Evolutionary conservation across 2,113 vertebrate species (phyloP).

Genomic region (Phoxinus phoxinus): DNA sequence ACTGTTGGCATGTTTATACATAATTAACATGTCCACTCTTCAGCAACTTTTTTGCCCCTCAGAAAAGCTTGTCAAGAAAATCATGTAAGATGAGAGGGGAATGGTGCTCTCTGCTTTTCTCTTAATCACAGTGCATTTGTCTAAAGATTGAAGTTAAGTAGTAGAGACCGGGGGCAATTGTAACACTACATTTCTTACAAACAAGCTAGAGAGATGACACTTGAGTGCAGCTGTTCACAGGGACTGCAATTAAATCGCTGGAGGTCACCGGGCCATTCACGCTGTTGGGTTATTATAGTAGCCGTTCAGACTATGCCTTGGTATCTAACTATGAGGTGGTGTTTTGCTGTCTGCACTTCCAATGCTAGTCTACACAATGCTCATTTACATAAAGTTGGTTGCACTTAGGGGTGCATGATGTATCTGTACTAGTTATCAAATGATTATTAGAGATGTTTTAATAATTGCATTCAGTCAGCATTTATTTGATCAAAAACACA

Average conservation of each 20-base stretch:
- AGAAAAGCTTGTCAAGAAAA: conserved; percentile 7
- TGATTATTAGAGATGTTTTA: background rate
- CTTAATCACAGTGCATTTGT: conserved; percentile 3
- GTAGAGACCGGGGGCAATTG: background rate
- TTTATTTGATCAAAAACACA: background rate
- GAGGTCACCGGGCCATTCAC: background rate
- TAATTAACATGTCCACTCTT: conserved; percentile 3
- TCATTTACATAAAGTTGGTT: background rate
- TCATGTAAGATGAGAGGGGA: background rate
- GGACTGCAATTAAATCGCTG: background rate
- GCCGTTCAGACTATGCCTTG: background rate
- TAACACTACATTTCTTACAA: background rate
- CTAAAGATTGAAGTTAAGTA: background rate
- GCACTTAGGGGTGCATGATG: background rate
- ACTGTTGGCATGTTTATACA: background rate
- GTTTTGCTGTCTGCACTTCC: background rate
- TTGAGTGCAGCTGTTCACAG: background rate
- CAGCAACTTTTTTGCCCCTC: background rate
- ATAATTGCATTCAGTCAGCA: background rate
- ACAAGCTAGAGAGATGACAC: conserved; percentile 3
- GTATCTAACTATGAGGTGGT: background rate
- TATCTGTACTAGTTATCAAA: background rate
- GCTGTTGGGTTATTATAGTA: background rate
- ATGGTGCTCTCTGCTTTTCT: background rate
- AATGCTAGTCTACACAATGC: background rate